phyloP scores from a whole-genome alignment of 2,888 invertebrate species.

The Parapristionchus giblindavisi region DNA sequence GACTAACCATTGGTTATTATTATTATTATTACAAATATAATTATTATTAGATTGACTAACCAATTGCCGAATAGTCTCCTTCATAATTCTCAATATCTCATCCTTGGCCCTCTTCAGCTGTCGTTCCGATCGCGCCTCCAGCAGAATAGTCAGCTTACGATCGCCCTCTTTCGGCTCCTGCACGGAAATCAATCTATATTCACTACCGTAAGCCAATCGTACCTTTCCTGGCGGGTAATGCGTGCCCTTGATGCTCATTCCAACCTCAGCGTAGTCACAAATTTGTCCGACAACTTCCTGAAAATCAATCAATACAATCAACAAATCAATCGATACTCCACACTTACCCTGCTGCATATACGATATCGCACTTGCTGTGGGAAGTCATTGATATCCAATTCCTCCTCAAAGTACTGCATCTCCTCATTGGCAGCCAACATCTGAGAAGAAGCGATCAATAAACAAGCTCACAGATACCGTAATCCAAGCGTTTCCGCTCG shows the following conservation, averaged over 20 bases:
- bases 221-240: slow-evolving; percentile 86
- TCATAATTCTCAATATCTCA: slow-evolving; percentile 95
- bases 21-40: too few species aligned
- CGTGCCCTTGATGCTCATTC: slow-evolving; percentile 97
- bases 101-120: slow-evolving; percentile 94
- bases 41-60: slow-evolving; percentile 60
- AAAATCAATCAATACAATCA: slow-evolving; percentile 42
- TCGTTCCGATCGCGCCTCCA: slow-evolving; percentile 95
- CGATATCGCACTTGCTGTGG: slow-evolving; percentile 98
- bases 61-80: slow-evolving; percentile 93
- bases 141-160: slow-evolving; percentile 94
- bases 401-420: slow-evolving; percentile 89
- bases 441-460: not conserved
- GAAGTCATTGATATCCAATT: slow-evolving; percentile 99
- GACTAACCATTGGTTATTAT: too few species aligned
- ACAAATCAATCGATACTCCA: slow-evolving; percentile 21
- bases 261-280: slow-evolving; percentile 98
- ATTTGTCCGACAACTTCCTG: slow-evolving; percentile 96
- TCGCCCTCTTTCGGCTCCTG: slow-evolving; percentile 84
- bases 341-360: slow-evolving; percentile 77
- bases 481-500: not conserved
- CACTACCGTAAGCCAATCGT: not conserved
- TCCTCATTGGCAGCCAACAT: slow-evolving; percentile 70
- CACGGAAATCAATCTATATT: not conserved
- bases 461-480: not conserved